Evolutionary conservation across 2,888 invertebrate species (phyloP).

Genomic region (Xiphydria camelus): DNA sequence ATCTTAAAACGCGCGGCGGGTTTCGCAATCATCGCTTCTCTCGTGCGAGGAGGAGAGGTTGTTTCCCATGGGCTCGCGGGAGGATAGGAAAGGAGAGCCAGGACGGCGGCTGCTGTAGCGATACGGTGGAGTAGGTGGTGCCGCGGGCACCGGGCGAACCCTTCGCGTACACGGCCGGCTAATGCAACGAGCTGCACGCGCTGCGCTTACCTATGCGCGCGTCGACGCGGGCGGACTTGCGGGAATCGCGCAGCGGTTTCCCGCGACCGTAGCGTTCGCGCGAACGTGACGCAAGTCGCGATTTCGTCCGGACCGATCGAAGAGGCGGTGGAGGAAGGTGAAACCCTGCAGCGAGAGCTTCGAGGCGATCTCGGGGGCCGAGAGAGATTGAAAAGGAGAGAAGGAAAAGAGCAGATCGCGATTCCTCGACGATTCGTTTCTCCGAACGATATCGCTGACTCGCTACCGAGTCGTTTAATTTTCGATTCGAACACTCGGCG

Average conservation of each 20-base stretch:
- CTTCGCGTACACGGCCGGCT: slow-evolving; percentile 3
- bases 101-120: background rate
- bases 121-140: background rate
- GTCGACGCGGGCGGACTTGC: background rate
- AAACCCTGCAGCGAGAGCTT: slow-evolving; percentile 22
- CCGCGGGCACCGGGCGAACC: slow-evolving; percentile 1
- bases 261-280: slow-evolving; percentile 25
- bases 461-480: too few relatives aligned
- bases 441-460: too few relatives aligned
- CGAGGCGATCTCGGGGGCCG: slow-evolving; percentile 22
- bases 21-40: background rate
- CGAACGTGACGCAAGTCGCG: slow-evolving; percentile 26
- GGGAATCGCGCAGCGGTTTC: slow-evolving; percentile 6
- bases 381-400: too few relatives aligned
- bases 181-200: slow-evolving; percentile 14
- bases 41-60: too few relatives aligned
- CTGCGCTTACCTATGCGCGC: background rate
- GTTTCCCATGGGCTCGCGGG: background rate
- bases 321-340: slow-evolving; percentile 19
- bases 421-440: too few relatives aligned
- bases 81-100: background rate
- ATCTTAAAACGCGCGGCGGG: background rate
- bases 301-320: too few relatives aligned
- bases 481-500: too few relatives aligned
- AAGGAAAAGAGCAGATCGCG: too few relatives aligned